Conservation (phyloP, 2,888 invertebrate genomes). For the Boloria euphrosyne region DNA sequence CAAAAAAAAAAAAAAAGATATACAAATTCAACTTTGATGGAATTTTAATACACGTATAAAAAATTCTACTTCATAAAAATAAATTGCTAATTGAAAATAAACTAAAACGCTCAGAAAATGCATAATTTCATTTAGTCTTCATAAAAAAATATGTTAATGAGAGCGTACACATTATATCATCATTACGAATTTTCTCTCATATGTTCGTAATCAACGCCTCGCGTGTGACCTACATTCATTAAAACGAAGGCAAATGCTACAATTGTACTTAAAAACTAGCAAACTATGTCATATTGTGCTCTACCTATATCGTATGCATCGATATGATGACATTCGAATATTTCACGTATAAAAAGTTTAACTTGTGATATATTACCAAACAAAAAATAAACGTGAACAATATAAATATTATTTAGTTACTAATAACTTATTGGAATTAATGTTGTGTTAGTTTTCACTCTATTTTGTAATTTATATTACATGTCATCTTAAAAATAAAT, state of each 20-base stretch:
- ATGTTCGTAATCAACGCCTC: slow-evolving; percentile 23
- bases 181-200: slow-evolving; percentile 27
- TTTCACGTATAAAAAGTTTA: no score
- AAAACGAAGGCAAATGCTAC: slow-evolving; percentile 18
- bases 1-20: no score
- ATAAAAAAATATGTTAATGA: slow-evolving; percentile 31
- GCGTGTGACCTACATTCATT: slow-evolving; percentile 31
- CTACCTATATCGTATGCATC: background rate
- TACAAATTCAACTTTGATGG: no score
- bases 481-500: no score
- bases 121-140: slow-evolving; percentile 11
- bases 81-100: background rate
- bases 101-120: background rate
- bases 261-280: slow-evolving; percentile 20
- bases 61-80: background rate
- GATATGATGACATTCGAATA: no score
- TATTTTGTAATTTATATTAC: no score
- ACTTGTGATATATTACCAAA: no score
- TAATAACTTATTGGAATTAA: no score
- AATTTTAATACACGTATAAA: no score
- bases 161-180: slow-evolving; percentile 29
- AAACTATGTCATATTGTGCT: background rate
- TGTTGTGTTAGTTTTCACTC: no score
- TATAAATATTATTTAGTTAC: no score
- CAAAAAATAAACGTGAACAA: no score